Base-by-base conservation (phyloP, 2,113 vertebrate genomes). In the Cryptoleucopteryx plumbea region DNA sequence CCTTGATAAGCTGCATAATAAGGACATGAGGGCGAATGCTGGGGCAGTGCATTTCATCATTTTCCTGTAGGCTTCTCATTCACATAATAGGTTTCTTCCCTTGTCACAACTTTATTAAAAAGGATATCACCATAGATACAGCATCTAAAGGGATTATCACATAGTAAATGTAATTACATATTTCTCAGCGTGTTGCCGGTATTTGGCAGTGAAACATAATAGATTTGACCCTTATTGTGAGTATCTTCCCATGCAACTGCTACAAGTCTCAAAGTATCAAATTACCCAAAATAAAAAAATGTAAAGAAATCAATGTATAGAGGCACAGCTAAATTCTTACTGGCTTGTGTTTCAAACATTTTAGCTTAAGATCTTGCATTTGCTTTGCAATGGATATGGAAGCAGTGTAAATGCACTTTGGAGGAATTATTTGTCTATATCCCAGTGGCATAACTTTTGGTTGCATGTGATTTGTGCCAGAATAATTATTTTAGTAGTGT, bases 81-180 rank as follows among this genome's bases (percentile, higher is more conserved):
- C 52, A 38, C 19, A 31, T 58, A 89, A 63, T 6, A 29, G 36
- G 20, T 62, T 89, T 71, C 52, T 75, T 59, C 63, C 43, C 81
- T 72, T 89, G 83, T 61, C 38, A 79, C 1, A 5, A 59, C 80
- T 91, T 86, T 47, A 84, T 93, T 94, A 89, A 62, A 78, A 55
- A 45, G 42, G 58, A 7, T 73, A 36, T 78, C 82, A 82, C 43
- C 74, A 45, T 26, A 90, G 94, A 79, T 86, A 91, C 56, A 56
- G 78, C 27, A 16, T 82, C 83, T 82, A 90, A 94, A 86, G 73
- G 88, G 75, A 92, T 95, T 94, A 84, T 66, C 80, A 50, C 86
- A 67, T 6, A 40, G 82, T 74, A 88, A 95, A 89, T 90, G 83
- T 89, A 92, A 92, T 94, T 89, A 91, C 55, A n/a, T 88, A 74